These are phyloP conservation scores for Acrobasis repandana DNA, from an alignment of 2,888 invertebrate species.

Conservation along the genomic window DNA sequence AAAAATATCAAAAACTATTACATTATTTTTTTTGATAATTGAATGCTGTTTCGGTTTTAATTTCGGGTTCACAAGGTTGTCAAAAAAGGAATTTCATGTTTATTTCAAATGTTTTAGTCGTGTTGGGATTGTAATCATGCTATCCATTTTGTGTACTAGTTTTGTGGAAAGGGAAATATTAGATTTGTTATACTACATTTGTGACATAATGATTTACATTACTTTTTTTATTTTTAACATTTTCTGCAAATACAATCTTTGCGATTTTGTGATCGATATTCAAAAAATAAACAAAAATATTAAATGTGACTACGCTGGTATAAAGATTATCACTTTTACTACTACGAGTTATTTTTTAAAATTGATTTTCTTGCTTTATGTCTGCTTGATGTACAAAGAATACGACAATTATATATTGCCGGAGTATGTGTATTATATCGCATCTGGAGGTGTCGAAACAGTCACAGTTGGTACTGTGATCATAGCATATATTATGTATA, in stretches of 20 bases:
- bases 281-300: background rate
- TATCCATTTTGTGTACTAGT: background rate
- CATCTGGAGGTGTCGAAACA: background rate
- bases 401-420: background rate
- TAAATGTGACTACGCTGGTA: background rate
- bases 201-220: background rate
- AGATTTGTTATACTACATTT: background rate
- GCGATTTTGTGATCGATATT: conserved; percentile 8
- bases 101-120: background rate
- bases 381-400: background rate
- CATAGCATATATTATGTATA: background rate
- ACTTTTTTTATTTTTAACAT: background rate
- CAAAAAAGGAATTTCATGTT: background rate
- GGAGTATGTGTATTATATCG: background rate
- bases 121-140: background rate
- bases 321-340: background rate
- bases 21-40: background rate
- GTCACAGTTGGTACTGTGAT: background rate
- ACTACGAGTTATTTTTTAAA: background rate
- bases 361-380: background rate
- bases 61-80: background rate
- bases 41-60: background rate
- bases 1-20: background rate
- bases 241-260: background rate
- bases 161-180: background rate